phyloP scores from a whole-genome alignment of 1,140 invertebrate genomes.

The Diabrotica virgifera region DNA sequence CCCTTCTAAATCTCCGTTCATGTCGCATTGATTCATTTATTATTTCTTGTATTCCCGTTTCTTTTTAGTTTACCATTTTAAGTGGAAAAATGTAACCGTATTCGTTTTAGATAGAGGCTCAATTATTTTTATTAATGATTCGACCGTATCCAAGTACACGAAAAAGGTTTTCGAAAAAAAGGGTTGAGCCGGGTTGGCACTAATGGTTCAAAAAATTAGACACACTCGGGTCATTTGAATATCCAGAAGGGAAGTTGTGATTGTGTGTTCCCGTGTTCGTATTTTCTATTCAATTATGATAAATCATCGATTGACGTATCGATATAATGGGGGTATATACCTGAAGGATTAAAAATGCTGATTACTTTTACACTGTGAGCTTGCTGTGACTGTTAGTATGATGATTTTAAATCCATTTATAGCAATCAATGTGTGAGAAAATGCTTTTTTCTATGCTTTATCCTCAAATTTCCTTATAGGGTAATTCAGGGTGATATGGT shows the following conservation, averaged over 20 bases:
- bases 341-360: background rate
- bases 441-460: too few species aligned
- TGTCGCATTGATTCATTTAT: background rate
- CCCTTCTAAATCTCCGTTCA: background rate
- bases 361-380: background rate
- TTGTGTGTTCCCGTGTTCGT: background rate
- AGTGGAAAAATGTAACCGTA: conserved; percentile 20
- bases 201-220: conserved; percentile 21
- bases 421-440: too few species aligned
- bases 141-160: conserved; percentile 6
- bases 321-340: background rate
- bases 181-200: conserved; percentile 11
- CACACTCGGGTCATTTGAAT: conserved; percentile 18
- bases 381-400: too few species aligned
- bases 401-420: too few species aligned
- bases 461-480: too few species aligned
- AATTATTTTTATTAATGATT: conserved; percentile 23
- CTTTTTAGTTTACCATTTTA: conserved; percentile 19
- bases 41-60: conserved; percentile 17
- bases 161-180: conserved; percentile 19
- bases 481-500: too few species aligned
- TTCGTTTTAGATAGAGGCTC: conserved; percentile 6
- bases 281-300: conserved; percentile 14
- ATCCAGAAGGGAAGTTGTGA: conserved; percentile 5
- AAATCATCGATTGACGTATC: conserved; percentile 13